Base-by-base conservation (phyloP, 2,113 vertebrate species). In the Callopanchax toddi region DNA sequence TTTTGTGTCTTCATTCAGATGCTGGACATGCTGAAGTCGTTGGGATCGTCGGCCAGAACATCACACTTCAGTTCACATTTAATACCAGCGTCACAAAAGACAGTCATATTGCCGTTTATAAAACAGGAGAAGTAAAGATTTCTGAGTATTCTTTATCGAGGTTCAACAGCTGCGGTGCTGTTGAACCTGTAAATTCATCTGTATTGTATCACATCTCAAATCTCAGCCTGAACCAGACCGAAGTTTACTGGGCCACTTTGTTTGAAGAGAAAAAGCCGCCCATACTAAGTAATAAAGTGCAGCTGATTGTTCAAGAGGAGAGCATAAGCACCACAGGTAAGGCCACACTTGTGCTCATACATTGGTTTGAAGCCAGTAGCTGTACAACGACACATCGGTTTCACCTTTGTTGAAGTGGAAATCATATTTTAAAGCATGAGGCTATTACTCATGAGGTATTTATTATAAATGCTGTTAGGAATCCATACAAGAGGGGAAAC, bases 21-120 rank as follows among this genome's bases (percentile, higher is more conserved):
- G n/a, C 10, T 1, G 20, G 52, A 44, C 42, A 9, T 13, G 37
- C 11, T 0, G 0, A 51, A 1, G 40, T 85, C 71, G 66, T 1
- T 0, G 76, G 65, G 34, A 42, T 12, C 39, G 11, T 63, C 0
- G 80, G 84, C 45, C 17, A 3, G 7, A 68, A 55, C 59, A 23
- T 86, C 80, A 71, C 52, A 2, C 74, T 89, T 9, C 0, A 53
- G 1, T 85, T 89, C 53, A 56, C 0, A 42, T 87, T 89, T 18
- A 67, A 75, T 1, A 2, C 0, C 26, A 60, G 0, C 18, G 2
- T 57, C 10, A 44, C 0, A 0, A 0, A 39, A 0, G 0, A 1
- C 0, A 75, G 21, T 29, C 0, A 4, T 6, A 12, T 85, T 55
- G 40, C 0, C 13, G 1, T 83, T 53, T 78, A 89, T 42, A 45